These are phyloP conservation scores for Dusona sp. DNA, from an alignment of 2,888 invertebrate species.

Conservation along the genomic window DNA sequence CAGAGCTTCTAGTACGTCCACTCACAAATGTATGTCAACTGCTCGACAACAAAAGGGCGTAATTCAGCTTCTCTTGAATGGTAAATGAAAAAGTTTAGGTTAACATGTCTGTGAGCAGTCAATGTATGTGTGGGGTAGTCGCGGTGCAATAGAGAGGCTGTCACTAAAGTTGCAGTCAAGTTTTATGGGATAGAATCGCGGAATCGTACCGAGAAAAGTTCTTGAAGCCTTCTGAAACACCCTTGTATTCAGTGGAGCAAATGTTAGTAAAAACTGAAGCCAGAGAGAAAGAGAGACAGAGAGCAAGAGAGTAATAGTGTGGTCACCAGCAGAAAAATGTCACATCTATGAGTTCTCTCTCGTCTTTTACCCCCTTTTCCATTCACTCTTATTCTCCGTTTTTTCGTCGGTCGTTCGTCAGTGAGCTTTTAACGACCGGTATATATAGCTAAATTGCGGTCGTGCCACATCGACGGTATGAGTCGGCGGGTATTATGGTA, in stretches of 20 bases:
- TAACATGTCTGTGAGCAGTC: not conserved
- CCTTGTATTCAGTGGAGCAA: not conserved
- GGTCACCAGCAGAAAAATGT: constrained; percentile 27
- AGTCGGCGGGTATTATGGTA: constrained; percentile 34
- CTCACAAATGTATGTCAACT: not conserved
- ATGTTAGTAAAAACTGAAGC: not conserved
- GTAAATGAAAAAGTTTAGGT: not conserved
- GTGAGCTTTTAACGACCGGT: constrained; percentile 58
- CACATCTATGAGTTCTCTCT: constrained; percentile 6
- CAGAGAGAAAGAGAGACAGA: not conserved
- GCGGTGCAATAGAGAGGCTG: not conserved
- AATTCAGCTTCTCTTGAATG: not conserved
- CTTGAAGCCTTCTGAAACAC: not conserved
- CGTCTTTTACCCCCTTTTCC: constrained; percentile 1
- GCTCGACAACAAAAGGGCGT: not conserved
- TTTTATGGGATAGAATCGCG: not conserved
- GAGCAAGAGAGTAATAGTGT: not conserved
- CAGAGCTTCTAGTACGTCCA: not conserved
- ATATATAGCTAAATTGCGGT: constrained; percentile 5
- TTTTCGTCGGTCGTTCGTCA: constrained; percentile 44
- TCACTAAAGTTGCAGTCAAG: not conserved
- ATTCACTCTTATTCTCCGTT: not conserved
- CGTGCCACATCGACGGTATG: constrained; percentile 1
- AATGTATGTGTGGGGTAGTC: not conserved
- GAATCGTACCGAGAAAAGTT: not conserved